Evolutionary conservation across 1,140 invertebrate species (phyloP).

Genomic region (Lepidotrigona ventralis): DNA sequence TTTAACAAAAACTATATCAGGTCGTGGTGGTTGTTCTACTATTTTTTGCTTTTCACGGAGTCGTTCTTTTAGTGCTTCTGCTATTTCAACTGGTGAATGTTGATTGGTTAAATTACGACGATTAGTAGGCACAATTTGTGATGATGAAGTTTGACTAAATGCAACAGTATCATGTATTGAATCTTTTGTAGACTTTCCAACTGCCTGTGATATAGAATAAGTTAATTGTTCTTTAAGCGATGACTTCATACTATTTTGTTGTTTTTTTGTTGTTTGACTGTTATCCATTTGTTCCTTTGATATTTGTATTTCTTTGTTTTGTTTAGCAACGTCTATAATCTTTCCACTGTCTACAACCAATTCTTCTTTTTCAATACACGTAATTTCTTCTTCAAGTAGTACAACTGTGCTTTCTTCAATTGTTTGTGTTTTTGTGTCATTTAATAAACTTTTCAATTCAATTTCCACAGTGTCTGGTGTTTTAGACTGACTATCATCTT

Average conservation of each 20-base stretch:
- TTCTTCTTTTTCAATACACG: conserved; percentile 10
- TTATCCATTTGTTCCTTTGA: conserved; percentile 23
- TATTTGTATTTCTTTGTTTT: conserved; percentile 12
- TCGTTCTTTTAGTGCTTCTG: conserved; percentile 75
- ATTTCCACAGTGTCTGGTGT: conserved; percentile 74
- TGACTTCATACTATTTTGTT: conserved; percentile 15
- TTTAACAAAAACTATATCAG: conserved; percentile 79
- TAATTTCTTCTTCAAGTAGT: conserved; percentile 54
- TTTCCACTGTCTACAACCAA: conserved; percentile 9
- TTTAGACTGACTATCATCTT: conserved; percentile 69
- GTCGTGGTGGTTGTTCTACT: conserved; percentile 70
- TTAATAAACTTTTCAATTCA: conserved; percentile 74
- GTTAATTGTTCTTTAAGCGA: conserved; percentile 27
- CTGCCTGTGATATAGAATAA: not conserved
- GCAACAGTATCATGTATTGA: conserved; percentile 1
- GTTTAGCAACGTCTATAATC: conserved; percentile 24
- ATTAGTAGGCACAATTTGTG: conserved; percentile 20
- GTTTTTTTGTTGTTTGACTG: conserved; percentile 27
- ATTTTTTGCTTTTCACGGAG: conserved; percentile 75
- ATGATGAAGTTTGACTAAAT: conserved; percentile 32
- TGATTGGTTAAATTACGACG: conserved; percentile 73
- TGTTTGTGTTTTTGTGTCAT: conserved; percentile 66
- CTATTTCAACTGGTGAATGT: conserved; percentile 74
- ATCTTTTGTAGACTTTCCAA: conserved; percentile 15
- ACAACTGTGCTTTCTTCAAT: conserved; percentile 44